A percentile compares a stretch with the other conserved stretches of the same genome.
Conservation (phyloP, 2,797 vertebrate species). For the Leptatherina wallacei region DNA sequence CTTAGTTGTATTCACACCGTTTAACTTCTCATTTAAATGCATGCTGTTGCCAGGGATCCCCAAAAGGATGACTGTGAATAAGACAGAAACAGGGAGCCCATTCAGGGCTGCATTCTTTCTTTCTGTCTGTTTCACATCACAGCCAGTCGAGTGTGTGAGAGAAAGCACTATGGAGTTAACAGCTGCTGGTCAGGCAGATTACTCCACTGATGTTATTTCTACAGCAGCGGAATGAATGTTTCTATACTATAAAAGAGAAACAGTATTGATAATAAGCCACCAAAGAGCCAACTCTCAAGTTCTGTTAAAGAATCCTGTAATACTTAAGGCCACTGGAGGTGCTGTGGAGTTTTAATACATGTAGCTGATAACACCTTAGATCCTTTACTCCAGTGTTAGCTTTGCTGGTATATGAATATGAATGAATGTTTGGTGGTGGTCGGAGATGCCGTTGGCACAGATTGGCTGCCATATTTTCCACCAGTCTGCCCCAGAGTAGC, state of each 20-base stretch:
- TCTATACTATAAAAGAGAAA: slow-evolving; percentile 11
- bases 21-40: slow-evolving; percentile 38
- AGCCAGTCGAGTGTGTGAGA: slow-evolving; percentile 20
- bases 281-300: slow-evolving; percentile 5
- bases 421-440: too few relatives aligned
- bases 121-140: slow-evolving; percentile 45
- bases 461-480: too few relatives aligned
- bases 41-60: slow-evolving; percentile 62
- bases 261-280: slow-evolving; percentile 9
- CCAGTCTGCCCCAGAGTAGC: too few relatives aligned
- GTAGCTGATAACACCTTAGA: too few relatives aligned
- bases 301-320: slow-evolving; percentile 1
- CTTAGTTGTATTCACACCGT: slow-evolving; percentile 6
- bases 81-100: slow-evolving; percentile 66
- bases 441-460: too few relatives aligned
- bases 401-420: too few relatives aligned
- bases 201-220: slow-evolving; percentile 41
- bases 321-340: not conserved
- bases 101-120: slow-evolving; percentile 67
- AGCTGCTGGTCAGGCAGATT: slow-evolving; percentile 57
- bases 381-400: too few relatives aligned
- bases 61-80: slow-evolving; percentile 54
- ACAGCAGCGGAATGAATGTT: slow-evolving; percentile 48
- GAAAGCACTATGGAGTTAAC: slow-evolving; percentile 55
- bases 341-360: slow-evolving; percentile 21